Evolutionary conservation across 2,888 invertebrate genomes (phyloP).

Genomic region (Lypha dubia): DNA sequence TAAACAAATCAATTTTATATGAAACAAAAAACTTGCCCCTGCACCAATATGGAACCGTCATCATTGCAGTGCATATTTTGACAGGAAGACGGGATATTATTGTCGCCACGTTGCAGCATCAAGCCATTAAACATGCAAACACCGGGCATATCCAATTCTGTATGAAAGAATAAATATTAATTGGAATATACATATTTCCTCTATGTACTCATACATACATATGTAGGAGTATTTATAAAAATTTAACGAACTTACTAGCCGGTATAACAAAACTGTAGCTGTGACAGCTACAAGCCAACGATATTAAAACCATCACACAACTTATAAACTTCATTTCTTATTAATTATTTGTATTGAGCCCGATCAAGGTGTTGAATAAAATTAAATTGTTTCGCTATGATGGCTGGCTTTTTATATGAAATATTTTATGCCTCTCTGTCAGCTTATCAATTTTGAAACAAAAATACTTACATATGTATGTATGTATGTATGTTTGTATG

Average conservation of each 20-base stretch:
- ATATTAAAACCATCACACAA: neutral
- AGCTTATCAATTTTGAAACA: constrained; percentile 48
- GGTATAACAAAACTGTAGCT: constrained; percentile 73
- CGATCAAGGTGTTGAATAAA: neutral
- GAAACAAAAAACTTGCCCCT: constrained; percentile 73
- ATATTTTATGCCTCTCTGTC: constrained; percentile 2
- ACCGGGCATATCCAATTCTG: constrained; percentile 72
- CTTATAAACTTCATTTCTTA: constrained; percentile 58
- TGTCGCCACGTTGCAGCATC: constrained; percentile 73
- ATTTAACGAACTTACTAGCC: constrained; percentile 63
- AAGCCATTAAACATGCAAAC: constrained; percentile 75
- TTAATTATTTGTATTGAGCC: neutral
- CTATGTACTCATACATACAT: too few species aligned
- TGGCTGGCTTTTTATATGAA: constrained; percentile 48
- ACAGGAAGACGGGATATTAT: constrained; percentile 72
- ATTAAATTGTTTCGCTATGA: neutral
- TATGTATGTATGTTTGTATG: too few species aligned
- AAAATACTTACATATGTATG: too few species aligned
- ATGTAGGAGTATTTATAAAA: too few species aligned
- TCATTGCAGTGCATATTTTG: constrained; percentile 75
- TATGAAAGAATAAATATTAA: neutral
- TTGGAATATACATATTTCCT: too few species aligned
- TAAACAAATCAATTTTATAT: neutral
- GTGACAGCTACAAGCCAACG: constrained; percentile 38
- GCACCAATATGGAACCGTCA: constrained; percentile 75